Conservation (phyloP, 2,888 invertebrate genomes). For the Nomada flava region DNA sequence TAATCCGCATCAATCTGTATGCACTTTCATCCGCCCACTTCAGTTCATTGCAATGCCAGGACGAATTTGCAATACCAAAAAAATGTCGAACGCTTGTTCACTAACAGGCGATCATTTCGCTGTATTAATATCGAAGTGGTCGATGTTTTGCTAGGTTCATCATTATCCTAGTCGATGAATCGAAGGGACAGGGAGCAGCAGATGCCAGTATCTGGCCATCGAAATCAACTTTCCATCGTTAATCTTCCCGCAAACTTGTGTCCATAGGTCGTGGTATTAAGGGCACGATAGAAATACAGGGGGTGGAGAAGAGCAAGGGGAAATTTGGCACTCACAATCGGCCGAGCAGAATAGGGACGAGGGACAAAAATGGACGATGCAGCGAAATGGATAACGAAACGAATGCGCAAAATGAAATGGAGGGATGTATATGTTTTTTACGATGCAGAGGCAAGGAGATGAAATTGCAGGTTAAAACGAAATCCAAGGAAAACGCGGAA, state of each 20-base stretch:
- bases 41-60: too few relatives aligned
- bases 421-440: background rate
- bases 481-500: background rate
- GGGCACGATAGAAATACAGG: background rate
- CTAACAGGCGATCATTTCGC: background rate
- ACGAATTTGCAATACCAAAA: too few relatives aligned
- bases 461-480: background rate
- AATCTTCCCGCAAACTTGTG: constrained; percentile 28
- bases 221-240: constrained; percentile 39
- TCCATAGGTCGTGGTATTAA: background rate
- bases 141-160: constrained; percentile 7
- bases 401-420: background rate
- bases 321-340: constrained; percentile 15
- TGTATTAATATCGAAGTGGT: background rate
- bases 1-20: too few relatives aligned
- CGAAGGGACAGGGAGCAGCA: constrained; percentile 2
- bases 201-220: constrained; percentile 24
- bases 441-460: background rate
- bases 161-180: constrained; percentile 14
- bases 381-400: background rate
- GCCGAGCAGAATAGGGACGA: background rate
- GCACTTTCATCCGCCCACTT: too few relatives aligned
- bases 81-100: too few relatives aligned
- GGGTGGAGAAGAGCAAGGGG: background rate
- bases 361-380: background rate